Percentiles rank a stretch among this genome's conserved stretches.
These are phyloP conservation scores for Coracias cyanogaster DNA, from an alignment of 2,797 vertebrate genomes.

Conservation along the genomic window DNA sequence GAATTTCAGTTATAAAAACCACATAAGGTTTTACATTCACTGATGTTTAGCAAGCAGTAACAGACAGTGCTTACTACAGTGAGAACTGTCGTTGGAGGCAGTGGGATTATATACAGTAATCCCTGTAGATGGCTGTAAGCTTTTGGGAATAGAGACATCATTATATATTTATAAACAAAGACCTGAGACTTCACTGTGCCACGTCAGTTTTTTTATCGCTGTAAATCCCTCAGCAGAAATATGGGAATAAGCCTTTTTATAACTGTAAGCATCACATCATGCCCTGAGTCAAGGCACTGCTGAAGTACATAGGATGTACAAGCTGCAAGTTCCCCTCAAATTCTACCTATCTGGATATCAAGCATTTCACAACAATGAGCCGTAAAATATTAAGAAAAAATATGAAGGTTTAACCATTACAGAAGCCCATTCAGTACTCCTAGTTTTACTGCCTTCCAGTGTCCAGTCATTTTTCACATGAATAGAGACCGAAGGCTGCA, in stretches of 20 bases:
- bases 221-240: not conserved
- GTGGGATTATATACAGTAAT: not conserved
- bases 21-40: slow-evolving; percentile 45
- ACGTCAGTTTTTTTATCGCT: not conserved
- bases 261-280: not conserved
- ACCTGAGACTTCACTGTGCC: not conserved
- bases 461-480: not conserved
- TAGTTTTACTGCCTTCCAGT: not conserved
- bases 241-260: not conserved
- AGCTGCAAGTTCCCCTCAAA: not conserved
- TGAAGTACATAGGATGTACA: not conserved
- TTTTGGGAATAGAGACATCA: slow-evolving; percentile 6
- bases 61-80: not conserved
- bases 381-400: not conserved
- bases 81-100: not conserved
- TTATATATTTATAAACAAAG: slow-evolving; percentile 29
- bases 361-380: not conserved
- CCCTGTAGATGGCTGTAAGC: not conserved
- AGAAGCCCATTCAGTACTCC: not conserved
- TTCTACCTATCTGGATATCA: not conserved
- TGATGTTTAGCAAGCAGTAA: slow-evolving; percentile 2
- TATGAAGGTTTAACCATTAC: not conserved
- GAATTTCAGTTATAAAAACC: slow-evolving; percentile 35
- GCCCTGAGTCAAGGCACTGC: not conserved
- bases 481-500: not conserved